Percentiles rank a stretch among this genome's conserved stretches.
Evolutionary conservation across 1,140 invertebrate genomes (phyloP).

Genomic region (Lordiphosa collinella): DNA sequence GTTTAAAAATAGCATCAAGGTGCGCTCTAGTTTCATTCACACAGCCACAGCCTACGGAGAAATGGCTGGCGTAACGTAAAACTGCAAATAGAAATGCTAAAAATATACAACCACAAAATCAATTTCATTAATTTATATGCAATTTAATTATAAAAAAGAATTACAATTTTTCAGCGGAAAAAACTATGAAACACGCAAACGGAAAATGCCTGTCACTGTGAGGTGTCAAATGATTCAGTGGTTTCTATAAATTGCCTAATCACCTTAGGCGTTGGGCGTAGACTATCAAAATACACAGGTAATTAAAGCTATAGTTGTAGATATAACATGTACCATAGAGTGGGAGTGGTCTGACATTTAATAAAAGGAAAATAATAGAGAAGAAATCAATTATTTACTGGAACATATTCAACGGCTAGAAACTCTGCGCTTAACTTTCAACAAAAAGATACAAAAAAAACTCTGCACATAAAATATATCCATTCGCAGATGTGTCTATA

Average conservation of each 20-base stretch:
- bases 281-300: constrained; percentile 44
- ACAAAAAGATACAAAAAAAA: constrained; percentile 4
- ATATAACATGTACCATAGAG: not conserved
- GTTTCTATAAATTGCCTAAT: constrained; percentile 49
- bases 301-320: constrained; percentile 15
- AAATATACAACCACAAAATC: constrained; percentile 40
- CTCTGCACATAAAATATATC: constrained; percentile 28
- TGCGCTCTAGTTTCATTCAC: constrained; percentile 62
- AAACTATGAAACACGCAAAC: constrained; percentile 35
- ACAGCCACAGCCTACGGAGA: constrained; percentile 10
- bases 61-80: constrained; percentile 22
- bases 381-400: constrained; percentile 2
- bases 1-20: constrained; percentile 73
- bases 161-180: constrained; percentile 9
- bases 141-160: not conserved
- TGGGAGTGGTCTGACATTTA: not conserved
- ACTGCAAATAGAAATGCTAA: constrained; percentile 60
- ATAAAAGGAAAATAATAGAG: too few relatives aligned
- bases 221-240: constrained; percentile 55
- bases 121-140: not conserved
- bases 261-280: constrained; percentile 34
- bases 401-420: constrained; percentile 36
- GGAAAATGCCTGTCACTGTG: constrained; percentile 23
- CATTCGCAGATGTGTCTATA: constrained; percentile 48
- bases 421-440: constrained; percentile 32